A percentile compares a stretch with the other conserved stretches of the same genome.
Conservation (phyloP, 2,888 invertebrate genomes). For the Hanleya hanleyi region DNA sequence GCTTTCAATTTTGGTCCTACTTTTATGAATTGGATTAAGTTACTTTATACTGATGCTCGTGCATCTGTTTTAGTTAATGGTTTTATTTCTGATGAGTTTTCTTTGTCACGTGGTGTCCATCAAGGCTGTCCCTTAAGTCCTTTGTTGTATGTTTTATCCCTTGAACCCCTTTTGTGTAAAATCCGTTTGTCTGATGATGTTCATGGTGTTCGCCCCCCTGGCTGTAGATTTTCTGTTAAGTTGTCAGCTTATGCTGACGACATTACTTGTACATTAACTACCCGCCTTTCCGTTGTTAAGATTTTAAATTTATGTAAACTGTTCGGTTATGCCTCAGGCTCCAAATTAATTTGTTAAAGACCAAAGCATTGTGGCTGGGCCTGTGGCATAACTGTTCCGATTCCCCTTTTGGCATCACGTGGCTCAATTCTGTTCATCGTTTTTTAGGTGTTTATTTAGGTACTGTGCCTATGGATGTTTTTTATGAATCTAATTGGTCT, state of each 20-base stretch:
- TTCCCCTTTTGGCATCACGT: slow-evolving; percentile 35
- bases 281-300: not conserved
- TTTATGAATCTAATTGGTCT: not conserved
- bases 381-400: slow-evolving; percentile 37
- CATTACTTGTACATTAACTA: slow-evolving; percentile 7
- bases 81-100: not conserved
- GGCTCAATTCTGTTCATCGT: not conserved
- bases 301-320: slow-evolving; percentile 13
- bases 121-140: slow-evolving; percentile 8
- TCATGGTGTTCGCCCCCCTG: slow-evolving; percentile 26
- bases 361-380: slow-evolving; percentile 32
- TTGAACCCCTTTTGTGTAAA: not conserved
- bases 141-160: not conserved
- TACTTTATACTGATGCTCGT: slow-evolving; percentile 32
- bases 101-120: not conserved
- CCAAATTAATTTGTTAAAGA: slow-evolving; percentile 35
- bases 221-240: slow-evolving; percentile 7
- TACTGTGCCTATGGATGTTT: not conserved
- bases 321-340: slow-evolving; percentile 27
- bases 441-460: not conserved
- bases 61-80: slow-evolving; percentile 4
- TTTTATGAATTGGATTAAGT: slow-evolving; percentile 39
- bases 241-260: slow-evolving; percentile 25
- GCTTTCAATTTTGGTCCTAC: slow-evolving; percentile 38
- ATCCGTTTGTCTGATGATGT: not conserved